Conservation (phyloP, 2,888 invertebrate genomes). For the Brenthis daphne region DNA sequence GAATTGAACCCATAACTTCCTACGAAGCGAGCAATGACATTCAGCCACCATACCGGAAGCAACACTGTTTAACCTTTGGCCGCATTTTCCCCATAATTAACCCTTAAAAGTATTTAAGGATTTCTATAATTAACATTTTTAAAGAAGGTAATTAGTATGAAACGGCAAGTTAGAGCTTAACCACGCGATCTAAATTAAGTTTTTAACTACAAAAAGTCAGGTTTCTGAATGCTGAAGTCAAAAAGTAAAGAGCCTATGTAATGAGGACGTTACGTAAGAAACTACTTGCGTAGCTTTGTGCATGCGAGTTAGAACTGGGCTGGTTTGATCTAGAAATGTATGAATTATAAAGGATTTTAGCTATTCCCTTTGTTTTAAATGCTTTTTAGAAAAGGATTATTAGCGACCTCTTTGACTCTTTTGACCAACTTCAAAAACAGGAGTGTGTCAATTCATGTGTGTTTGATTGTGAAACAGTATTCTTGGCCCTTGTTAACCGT, state of each 20-base stretch:
- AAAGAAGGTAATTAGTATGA: conserved; percentile 11
- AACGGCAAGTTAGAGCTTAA: conserved; percentile 7
- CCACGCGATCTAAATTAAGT: conserved; percentile 13
- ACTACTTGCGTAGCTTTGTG: conserved; percentile 28
- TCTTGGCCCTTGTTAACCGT: too few relatives aligned
- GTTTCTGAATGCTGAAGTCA: too few relatives aligned
- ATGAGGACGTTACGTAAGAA: conserved; percentile 34
- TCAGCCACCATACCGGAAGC: too few relatives aligned
- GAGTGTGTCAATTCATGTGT: too few relatives aligned
- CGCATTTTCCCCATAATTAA: neutral
- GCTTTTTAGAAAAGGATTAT: too few relatives aligned
- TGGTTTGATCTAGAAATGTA: conserved; percentile 13
- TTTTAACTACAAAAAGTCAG: conserved; percentile 11
- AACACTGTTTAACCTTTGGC: neutral
- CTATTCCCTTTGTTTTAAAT: too few relatives aligned
- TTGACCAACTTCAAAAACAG: too few relatives aligned
- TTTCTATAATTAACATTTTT: neutral
- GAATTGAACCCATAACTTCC: too few relatives aligned
- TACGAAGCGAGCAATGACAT: too few relatives aligned
- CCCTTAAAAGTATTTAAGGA: neutral
- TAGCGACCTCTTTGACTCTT: too few relatives aligned
- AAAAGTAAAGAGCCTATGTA: conserved; percentile 28
- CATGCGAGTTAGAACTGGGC: conserved; percentile 13
- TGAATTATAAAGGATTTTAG: too few relatives aligned
- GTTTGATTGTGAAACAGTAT: too few relatives aligned